Base-by-base conservation (phyloP, 2,888 invertebrate genomes). In the Drosophila siamana region DNA sequence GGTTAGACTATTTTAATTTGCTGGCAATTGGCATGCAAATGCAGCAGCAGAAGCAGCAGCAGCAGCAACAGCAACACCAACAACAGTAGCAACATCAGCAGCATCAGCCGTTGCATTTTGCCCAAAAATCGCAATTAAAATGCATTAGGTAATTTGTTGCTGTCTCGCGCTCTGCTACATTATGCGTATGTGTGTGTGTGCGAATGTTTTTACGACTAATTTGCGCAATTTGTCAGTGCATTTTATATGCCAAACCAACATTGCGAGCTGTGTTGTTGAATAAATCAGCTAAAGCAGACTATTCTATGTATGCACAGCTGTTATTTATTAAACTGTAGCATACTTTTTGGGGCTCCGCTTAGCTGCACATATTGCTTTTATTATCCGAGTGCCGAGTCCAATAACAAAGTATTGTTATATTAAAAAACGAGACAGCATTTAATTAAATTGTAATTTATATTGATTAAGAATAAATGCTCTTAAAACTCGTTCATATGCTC, bases 61-160 rank as follows among this genome's bases (percentile, higher is more conserved):
- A 28, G 41, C 36, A 44, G 80, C 63, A 7, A 26, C 19, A 2
- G 19, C 62, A 40, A 28, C 28, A 28, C 8, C 60, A 40, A 62
- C 51, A 15, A 46, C 77, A 30, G 30, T 36, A 44, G 80, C 63
- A 40, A 28, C 28, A 28, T 3, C 60, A 40, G 67, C 51, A 15
- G 50, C 77, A 30, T 36, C 41, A 44, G 80, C 63, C 63, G 26
- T 33, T 67, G 56, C 55, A 28, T 13, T 3, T 36, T n/a, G n/a
- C 51, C 51, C 46, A 30, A 67, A 80, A 77, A 73, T 74, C 69
- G 78, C 71, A 86, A 80, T 84, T 86, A 64, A 82, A 86, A 83
- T 86, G 67, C 82, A 83, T 83, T 88, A 66, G 61, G 69, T 55
- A 70, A 73, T 88, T 86, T 77, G 83, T 66, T 87, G 71, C 74